Percentiles rank a stretch among this genome's conserved stretches.
These are phyloP conservation scores for Nerophis lumbriciformis DNA, from an alignment of 2,113 vertebrate genomes.

Conservation along the genomic window DNA sequence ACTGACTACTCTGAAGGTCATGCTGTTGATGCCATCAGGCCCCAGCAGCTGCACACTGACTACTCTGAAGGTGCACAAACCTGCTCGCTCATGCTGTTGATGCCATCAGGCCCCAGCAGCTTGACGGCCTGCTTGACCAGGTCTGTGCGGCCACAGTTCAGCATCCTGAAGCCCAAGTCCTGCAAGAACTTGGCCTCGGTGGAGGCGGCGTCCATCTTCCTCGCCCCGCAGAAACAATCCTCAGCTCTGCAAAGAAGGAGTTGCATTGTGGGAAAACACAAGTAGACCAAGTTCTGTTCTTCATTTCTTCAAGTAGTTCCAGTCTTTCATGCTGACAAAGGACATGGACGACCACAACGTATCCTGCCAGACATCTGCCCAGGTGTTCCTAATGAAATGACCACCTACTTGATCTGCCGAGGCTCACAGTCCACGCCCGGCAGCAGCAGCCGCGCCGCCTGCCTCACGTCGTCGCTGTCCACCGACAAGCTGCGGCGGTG, in stretches of 20 bases:
- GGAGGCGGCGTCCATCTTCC: slow-evolving; percentile 71
- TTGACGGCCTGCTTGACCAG: slow-evolving; percentile 73
- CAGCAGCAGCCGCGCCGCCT: slow-evolving; percentile 90
- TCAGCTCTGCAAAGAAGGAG: slow-evolving; percentile 58
- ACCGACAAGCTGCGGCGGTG: slow-evolving; percentile 94
- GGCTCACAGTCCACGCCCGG: slow-evolving; percentile 97
- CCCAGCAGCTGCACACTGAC: slow-evolving; percentile 60
- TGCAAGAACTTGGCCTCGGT: slow-evolving; percentile 74
- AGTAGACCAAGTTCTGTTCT: no score
- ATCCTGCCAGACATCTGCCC: no score
- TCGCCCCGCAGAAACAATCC: slow-evolving; percentile 70
- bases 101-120: slow-evolving; percentile 73
- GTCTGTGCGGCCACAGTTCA: slow-evolving; percentile 75
- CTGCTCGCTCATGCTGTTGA: slow-evolving; percentile 77
- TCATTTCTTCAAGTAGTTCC: no score
- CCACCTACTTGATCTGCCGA: slow-evolving; percentile 86
- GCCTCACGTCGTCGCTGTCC: slow-evolving; percentile 96
- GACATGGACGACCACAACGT: no score
- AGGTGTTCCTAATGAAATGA: neutral
- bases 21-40: slow-evolving; percentile 74
- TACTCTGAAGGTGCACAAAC: slow-evolving; percentile 28
- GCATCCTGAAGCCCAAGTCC: slow-evolving; percentile 78
- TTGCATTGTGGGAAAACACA: no score
- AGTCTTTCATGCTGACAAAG: no score
- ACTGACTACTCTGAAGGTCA: slow-evolving; percentile 17